Percentiles rank a stretch among this genome's conserved stretches.
Evolutionary conservation across 2,888 invertebrate species (phyloP).

Genomic region (Mythimna loreyi): DNA sequence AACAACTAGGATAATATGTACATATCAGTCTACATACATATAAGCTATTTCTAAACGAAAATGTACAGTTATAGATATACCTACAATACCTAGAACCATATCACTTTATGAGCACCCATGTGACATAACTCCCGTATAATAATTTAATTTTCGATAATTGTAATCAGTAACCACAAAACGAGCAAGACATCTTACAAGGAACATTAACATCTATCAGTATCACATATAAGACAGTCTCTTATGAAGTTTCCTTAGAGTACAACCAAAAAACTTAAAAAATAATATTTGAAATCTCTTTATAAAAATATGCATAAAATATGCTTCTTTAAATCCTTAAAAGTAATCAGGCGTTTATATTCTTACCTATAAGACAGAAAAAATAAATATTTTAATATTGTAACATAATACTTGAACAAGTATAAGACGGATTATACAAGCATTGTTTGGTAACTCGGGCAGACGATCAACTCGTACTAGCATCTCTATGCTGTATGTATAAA

Average conservation of each 20-base stretch:
- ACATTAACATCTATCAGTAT: slow-evolving; percentile 79
- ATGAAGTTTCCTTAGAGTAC: slow-evolving; percentile 78
- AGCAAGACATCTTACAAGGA: slow-evolving; percentile 69
- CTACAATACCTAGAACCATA: slow-evolving; percentile 56
- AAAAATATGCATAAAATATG: slow-evolving; percentile 71
- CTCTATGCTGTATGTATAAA: slow-evolving; percentile 39
- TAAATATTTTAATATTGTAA: slow-evolving; percentile 57
- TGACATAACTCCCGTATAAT: slow-evolving; percentile 57
- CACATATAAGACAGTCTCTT: slow-evolving; percentile 83
- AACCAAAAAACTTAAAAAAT: slow-evolving; percentile 74
- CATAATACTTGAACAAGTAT: slow-evolving; percentile 47
- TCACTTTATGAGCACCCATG: slow-evolving; percentile 63
- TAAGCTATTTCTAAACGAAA: slow-evolving; percentile 53
- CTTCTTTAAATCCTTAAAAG: slow-evolving; percentile 63
- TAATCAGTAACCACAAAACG: slow-evolving; percentile 56
- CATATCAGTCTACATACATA: slow-evolving; percentile 62
- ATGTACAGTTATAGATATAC: slow-evolving; percentile 48
- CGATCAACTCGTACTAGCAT: slow-evolving; percentile 48
- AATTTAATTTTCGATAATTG: slow-evolving; percentile 58
- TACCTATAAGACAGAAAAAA: slow-evolving; percentile 60
- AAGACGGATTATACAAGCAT: slow-evolving; percentile 50
- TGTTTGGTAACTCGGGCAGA: slow-evolving; percentile 59
- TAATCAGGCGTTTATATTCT: slow-evolving; percentile 65
- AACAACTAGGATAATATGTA: slow-evolving; percentile 57
- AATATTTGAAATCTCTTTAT: slow-evolving; percentile 66